Percentiles rank a stretch among this genome's conserved stretches.
Evolutionary conservation across 2,888 invertebrate genomes (phyloP).

Genomic region (Melanotus villosus): DNA sequence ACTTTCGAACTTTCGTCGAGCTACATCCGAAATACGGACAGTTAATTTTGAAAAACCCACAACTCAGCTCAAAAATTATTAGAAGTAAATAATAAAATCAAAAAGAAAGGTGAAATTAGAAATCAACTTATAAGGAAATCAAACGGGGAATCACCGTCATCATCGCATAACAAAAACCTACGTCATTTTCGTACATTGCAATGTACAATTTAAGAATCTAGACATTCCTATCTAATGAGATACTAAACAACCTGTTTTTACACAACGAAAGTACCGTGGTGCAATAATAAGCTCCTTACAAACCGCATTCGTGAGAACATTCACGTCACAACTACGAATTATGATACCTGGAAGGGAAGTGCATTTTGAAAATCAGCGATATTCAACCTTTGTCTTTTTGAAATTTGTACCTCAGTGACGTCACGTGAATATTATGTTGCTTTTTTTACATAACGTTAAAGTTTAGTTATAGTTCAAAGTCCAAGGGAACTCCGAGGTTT

Average conservation of each 20-base stretch:
- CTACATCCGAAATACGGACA: too few species aligned
- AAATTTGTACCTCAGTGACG: not conserved
- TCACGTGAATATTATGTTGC: not conserved
- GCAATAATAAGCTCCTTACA: conserved; percentile 13
- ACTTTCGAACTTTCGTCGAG: too few species aligned
- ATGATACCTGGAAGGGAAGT: not conserved
- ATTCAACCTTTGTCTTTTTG: not conserved
- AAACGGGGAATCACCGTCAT: not conserved
- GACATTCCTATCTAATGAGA: conserved; percentile 12
- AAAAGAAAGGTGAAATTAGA: too few species aligned
- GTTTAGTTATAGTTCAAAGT: not conserved
- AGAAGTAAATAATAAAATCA: too few species aligned
- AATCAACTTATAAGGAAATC: not conserved
- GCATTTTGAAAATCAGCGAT: not conserved
- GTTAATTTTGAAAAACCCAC: too few species aligned
- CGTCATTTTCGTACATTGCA: not conserved
- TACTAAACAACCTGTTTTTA: conserved; percentile 15
- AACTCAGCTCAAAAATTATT: too few species aligned
- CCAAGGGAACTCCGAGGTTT: not conserved
- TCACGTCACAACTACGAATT: not conserved
- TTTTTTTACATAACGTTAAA: too few species aligned
- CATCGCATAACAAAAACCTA: too few species aligned
- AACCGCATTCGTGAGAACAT: not conserved
- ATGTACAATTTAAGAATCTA: conserved; percentile 1
- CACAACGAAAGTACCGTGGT: conserved; percentile 1